A percentile compares a stretch with the other conserved stretches of the same genome.
These are phyloP conservation scores for Cirrhinus mrigala DNA, from an alignment of 2,797 vertebrate genomes.

Conservation along the genomic window DNA sequence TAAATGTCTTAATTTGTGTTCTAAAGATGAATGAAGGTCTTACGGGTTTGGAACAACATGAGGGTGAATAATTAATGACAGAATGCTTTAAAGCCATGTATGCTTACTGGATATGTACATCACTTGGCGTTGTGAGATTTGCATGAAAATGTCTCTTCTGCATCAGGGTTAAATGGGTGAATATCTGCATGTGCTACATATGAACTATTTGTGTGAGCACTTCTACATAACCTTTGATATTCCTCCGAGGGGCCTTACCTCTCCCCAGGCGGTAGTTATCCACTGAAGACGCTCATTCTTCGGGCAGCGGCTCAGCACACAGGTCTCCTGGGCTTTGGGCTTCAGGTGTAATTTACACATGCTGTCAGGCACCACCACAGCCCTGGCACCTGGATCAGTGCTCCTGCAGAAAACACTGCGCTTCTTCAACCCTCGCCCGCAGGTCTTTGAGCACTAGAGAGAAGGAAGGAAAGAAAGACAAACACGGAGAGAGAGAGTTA, in stretches of 20 bases:
- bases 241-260: conserved; percentile 78
- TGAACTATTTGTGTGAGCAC: not conserved
- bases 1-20: too few relatives aligned
- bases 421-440: conserved; percentile 90
- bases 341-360: conserved; percentile 81
- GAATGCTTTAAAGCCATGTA: too few relatives aligned
- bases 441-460: conserved; percentile 93
- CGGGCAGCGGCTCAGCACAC: conserved; percentile 91
- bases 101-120: not conserved
- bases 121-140: not conserved
- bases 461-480: conserved; percentile 19
- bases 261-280: conserved; percentile 88
- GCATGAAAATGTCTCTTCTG: not conserved
- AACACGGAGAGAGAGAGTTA: conserved; percentile 21
- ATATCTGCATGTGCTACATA: not conserved
- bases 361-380: conserved; percentile 82
- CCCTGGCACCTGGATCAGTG: conserved; percentile 70
- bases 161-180: conserved; percentile 5
- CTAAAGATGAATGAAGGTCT: too few relatives aligned
- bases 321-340: conserved; percentile 89
- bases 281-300: conserved; percentile 91
- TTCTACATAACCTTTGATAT: conserved; percentile 27
- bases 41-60: too few relatives aligned
- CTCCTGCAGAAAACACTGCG: conserved; percentile 87
- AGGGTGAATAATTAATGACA: too few relatives aligned